Base-by-base conservation (phyloP, 1,140 invertebrate species). In the Camponotus pennsylvanicus region DNA sequence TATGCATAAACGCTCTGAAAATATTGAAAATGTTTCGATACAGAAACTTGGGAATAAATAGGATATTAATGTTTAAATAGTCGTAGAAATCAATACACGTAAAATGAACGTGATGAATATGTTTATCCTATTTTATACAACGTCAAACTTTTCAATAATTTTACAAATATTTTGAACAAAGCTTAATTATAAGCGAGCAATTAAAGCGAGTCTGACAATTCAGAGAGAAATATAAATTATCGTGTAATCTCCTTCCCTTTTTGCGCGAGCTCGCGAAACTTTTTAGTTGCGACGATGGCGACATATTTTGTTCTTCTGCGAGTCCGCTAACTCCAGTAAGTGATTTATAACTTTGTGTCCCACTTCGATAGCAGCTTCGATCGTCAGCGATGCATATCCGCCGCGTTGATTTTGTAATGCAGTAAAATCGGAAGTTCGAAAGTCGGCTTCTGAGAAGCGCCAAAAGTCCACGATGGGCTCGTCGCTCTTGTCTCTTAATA, bases 401-500 rank as follows among this genome's bases (percentile, higher is more conserved):
- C 49, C 61, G 63, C 42, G 42, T 15, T 15, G 21, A 64, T 32
- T 87, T 71, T 77, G 15, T 9, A 6, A 21, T 69, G 13, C 42
- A 6, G 52, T 15, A 15, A 42, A 66, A 45, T 32, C 32, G 34
- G 76, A 85, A 87, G 84, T 89, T 45, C 1, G 52, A 27, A 21
- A 45, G 52, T 15, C 18, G 27, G 73, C 37, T 88, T 70, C 82
- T 76, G 37, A 76, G 79, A 78, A 71, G 71, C 27, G n/a, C 6
- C 32, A 52, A 63, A 89, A 89, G 86, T 76, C 64, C 73, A 82
- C 89, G 71, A 83, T 40, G 61, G 76, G 59, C 66, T 87, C 79
- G 49, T 79, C 45, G 73, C 73, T 84, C 86, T 89, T 89, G 88
- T 83, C 89, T 88, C 71, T 70, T 91, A 90, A 91, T 88, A 85